Percentiles rank a stretch among this genome's conserved stretches.
phyloP scores from a whole-genome alignment of 1,140 invertebrate species.

The Bombus waltoni region DNA sequence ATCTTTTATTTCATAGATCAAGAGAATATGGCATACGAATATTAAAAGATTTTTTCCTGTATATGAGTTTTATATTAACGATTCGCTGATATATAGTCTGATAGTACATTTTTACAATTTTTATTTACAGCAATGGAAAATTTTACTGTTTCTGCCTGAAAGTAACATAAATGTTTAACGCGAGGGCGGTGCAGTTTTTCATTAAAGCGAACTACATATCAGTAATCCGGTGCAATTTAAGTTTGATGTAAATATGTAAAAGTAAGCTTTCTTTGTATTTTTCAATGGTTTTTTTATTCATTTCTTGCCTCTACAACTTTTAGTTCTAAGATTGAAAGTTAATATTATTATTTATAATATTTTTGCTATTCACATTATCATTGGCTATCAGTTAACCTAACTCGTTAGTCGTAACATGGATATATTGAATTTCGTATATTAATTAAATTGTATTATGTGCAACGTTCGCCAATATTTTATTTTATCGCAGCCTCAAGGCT shows the following conservation, averaged over 20 bases:
- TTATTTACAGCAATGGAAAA: neutral
- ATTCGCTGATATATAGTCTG: neutral
- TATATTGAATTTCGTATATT: slow-evolving; percentile 11
- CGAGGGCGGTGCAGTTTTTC: slow-evolving; percentile 67
- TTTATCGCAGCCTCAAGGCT: neutral
- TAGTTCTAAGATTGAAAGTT: neutral
- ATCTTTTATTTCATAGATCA: neutral
- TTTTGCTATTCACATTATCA: slow-evolving; percentile 3
- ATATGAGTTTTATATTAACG: neutral
- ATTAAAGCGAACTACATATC: slow-evolving; percentile 46
- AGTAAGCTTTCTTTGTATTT: slow-evolving; percentile 63
- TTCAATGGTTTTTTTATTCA: neutral
- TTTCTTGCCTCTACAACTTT: neutral
- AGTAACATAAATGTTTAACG: slow-evolving; percentile 50
- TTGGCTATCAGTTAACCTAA: slow-evolving; percentile 58
- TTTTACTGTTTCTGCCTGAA: slow-evolving; percentile 29
- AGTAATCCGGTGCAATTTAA: slow-evolving; percentile 68
- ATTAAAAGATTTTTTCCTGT: neutral
- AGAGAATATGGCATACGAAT: neutral
- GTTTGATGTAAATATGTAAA: slow-evolving; percentile 73
- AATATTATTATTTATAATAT: neutral
- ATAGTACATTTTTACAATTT: neutral
- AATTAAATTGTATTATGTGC: neutral
- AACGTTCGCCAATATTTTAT: slow-evolving; percentile 4
- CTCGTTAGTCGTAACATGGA: slow-evolving; percentile 19